Evolutionary conservation across 1,140 invertebrate species (phyloP).

Genomic region (Lepidurus couesii): DNA sequence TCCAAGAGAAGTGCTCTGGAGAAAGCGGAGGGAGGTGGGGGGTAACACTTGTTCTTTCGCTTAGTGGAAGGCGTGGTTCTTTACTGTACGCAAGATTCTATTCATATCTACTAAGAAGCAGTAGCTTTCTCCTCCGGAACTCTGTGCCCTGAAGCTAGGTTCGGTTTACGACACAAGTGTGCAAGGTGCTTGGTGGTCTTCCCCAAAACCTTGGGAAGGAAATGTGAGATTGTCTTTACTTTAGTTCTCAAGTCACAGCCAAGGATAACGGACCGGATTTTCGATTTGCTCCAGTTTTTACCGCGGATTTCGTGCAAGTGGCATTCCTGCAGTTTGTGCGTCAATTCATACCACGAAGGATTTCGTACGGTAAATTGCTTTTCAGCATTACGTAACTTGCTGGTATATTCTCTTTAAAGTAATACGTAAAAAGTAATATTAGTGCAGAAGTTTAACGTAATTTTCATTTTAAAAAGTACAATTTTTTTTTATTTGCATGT

Average conservation of each 20-base stretch:
- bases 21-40: neutral
- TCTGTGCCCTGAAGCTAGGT: neutral
- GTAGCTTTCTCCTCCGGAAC: neutral
- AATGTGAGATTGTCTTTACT: neutral
- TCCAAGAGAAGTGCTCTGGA: neutral
- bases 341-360: too few relatives aligned
- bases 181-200: constrained; percentile 1
- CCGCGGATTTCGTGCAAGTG: too few relatives aligned
- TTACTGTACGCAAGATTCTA: neutral
- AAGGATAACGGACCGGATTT: neutral
- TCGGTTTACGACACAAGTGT: neutral
- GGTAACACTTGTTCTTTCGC: neutral
- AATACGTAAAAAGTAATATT: too few relatives aligned
- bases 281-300: neutral
- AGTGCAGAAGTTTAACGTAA: too few relatives aligned
- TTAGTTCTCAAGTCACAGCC: neutral
- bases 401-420: too few relatives aligned
- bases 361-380: too few relatives aligned
- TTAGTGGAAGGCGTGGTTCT: neutral
- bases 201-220: neutral
- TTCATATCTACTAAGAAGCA: neutral
- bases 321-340: too few relatives aligned
- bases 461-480: too few relatives aligned
- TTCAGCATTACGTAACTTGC: too few relatives aligned
- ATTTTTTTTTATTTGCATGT: too few relatives aligned